Base-by-base conservation (phyloP, 2,888 invertebrate genomes). In the Dicyrtoma fusca region DNA sequence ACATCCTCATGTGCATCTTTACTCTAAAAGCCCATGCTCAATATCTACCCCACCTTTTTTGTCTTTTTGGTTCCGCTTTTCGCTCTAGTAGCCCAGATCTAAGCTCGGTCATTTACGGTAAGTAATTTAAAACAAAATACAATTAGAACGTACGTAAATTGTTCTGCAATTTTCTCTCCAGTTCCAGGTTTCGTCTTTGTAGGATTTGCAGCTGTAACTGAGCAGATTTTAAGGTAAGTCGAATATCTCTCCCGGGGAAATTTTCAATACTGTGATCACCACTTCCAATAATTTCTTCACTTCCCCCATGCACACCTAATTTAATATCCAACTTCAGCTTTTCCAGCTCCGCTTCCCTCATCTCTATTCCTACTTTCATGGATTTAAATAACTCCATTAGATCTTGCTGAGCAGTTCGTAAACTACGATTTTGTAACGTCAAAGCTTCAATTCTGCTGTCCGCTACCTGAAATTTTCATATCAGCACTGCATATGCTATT, bases 361-460 rank as follows among this genome's bases (percentile, higher is more conserved):
- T 66, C 21, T 74, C 70, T 13, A 80, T 71, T 51, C 75, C 73
- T n/a, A 34, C 51, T 51, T 77, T 77, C 63, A 80, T 53, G 1
- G 71, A 73, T 4, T 68, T 61, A n/a, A 80, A 64, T n/a, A 74
- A 13, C 6, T 72, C 64, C 44, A 69, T 61, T 44, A 77, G 44
- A 25, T 79, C 78, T 14, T 75, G 72, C 53, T 79, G 75, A 8
- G 74, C 23, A 17, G 42, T 62, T 63, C 77, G 78, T 19, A 77
- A 68, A 17, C 69, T 71, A 4, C 77, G 70, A 17, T 76, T 74
- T 66, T 79, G 79, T 13, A 78, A 53, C 61, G 79, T 79, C 11
- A 80, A 63, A 4, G 79, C 78, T 73, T 79, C 78, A 26, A 80
- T 80, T 62, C 80, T 62, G 55, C 77, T 74, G 26, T 80, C 80